Evolutionary conservation across 2,113 vertebrate genomes (phyloP).

Genomic region (Tachuris rubrigastra): DNA sequence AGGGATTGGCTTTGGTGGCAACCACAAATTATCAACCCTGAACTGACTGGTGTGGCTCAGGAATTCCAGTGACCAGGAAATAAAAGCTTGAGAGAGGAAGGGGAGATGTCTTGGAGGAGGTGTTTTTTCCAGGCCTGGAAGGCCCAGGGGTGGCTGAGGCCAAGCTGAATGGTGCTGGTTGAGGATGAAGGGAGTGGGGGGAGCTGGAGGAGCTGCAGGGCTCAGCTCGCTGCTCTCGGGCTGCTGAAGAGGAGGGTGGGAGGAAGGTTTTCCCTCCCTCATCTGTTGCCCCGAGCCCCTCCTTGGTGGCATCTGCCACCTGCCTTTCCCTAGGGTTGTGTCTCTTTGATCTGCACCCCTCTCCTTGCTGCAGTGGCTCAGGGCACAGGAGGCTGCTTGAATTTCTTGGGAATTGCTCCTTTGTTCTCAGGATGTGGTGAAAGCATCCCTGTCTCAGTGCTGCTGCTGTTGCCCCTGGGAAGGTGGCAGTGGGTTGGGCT

Average conservation of each 20-base stretch:
- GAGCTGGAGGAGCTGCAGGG: not conserved
- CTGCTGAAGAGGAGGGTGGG: not conserved
- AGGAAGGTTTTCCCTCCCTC: not conserved
- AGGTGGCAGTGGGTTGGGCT: not conserved
- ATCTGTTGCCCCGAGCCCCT: not conserved
- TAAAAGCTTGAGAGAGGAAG: not conserved
- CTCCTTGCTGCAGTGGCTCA: not conserved
- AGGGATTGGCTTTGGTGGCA: not conserved
- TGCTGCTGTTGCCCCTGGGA: not conserved
- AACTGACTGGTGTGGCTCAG: not conserved
- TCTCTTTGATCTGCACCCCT: not conserved
- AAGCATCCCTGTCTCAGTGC: not conserved
- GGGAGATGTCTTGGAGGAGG: not conserved
- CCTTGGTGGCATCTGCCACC: not conserved
- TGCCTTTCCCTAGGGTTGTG: not conserved
- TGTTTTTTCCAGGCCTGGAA: not conserved
- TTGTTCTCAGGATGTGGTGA: not conserved
- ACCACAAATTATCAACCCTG: not conserved
- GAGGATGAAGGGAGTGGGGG: not conserved
- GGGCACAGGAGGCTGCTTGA: rapidly evolving
- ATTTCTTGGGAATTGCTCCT: not conserved
- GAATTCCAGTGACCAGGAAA: not conserved
- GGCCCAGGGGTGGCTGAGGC: not conserved
- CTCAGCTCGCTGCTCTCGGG: not conserved
- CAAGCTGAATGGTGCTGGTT: not conserved